phyloP scores from a whole-genome alignment of 2,797 vertebrate genomes.

The Coracias cyanogaster region DNA sequence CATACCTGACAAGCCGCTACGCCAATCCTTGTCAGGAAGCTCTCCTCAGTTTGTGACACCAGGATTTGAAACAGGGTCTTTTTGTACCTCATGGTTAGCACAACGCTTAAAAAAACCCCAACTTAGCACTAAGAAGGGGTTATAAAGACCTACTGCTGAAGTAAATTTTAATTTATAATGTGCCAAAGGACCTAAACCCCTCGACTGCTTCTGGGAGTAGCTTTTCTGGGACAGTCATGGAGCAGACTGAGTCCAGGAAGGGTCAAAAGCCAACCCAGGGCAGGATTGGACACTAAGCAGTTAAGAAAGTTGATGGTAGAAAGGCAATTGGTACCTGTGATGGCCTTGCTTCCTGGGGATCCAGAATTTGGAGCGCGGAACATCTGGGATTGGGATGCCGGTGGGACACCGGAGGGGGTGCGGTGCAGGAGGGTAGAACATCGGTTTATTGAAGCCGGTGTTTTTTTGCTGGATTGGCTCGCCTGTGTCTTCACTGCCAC shows the following conservation, averaged over 20 bases:
- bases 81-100: neutral
- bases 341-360: slow-evolving; percentile 82
- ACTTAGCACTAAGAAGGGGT: neutral
- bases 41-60: slow-evolving; percentile 9
- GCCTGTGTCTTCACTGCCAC: slow-evolving; percentile 82
- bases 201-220: neutral
- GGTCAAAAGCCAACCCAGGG: neutral
- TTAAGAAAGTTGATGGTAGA: neutral
- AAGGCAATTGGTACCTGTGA: slow-evolving; percentile 78
- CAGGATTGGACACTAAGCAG: neutral
- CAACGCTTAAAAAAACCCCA: neutral
- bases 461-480: slow-evolving; percentile 81
- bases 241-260: neutral
- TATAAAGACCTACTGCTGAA: neutral
- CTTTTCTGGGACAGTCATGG: neutral
- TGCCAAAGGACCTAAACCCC: neutral
- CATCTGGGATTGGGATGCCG: slow-evolving; percentile 79
- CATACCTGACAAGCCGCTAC: neutral
- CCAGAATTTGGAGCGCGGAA: slow-evolving; percentile 81
- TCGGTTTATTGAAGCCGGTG: slow-evolving; percentile 78
- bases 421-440: slow-evolving; percentile 80
- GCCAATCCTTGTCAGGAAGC: neutral
- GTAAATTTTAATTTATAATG: neutral
- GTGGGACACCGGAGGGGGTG: slow-evolving; percentile 58
- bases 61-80: slow-evolving; percentile 33